Percentiles rank a stretch among this genome's conserved stretches.
phyloP scores from a whole-genome alignment of 2,113 vertebrate genomes.

The Taxidea taxus region DNA sequence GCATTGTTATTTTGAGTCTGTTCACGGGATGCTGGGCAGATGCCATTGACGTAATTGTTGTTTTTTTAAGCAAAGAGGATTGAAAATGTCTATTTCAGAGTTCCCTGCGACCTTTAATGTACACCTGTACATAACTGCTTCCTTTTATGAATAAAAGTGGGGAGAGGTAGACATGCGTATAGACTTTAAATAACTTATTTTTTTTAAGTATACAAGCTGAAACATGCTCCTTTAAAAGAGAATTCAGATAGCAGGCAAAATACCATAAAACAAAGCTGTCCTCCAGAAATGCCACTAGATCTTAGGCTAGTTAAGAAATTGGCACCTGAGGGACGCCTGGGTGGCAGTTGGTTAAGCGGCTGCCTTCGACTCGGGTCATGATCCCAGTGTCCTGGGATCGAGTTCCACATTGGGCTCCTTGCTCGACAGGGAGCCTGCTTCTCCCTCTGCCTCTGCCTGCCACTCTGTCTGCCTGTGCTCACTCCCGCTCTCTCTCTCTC shows the following conservation, averaged over 20 bases:
- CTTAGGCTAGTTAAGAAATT: neutral
- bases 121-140: neutral
- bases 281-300: conserved; percentile 5
- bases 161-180: neutral
- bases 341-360: too few relatives aligned
- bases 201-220: neutral
- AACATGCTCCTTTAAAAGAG: conserved; percentile 1
- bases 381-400: too few relatives aligned
- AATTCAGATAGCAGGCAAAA: neutral
- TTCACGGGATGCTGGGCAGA: neutral
- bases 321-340: neutral
- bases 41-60: neutral
- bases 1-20: neutral
- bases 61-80: conserved; percentile 30
- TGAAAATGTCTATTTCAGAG: neutral
- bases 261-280: neutral
- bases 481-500: too few relatives aligned
- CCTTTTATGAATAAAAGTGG: neutral
- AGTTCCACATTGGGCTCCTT: too few relatives aligned
- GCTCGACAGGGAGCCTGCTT: too few relatives aligned
- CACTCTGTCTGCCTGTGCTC: too few relatives aligned
- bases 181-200: neutral
- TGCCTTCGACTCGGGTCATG: too few relatives aligned
- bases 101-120: neutral
- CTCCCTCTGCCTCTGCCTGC: too few relatives aligned